Evolutionary conservation across 1,140 invertebrate species (phyloP).

Genomic region (Bombus haemorrhoidalis): DNA sequence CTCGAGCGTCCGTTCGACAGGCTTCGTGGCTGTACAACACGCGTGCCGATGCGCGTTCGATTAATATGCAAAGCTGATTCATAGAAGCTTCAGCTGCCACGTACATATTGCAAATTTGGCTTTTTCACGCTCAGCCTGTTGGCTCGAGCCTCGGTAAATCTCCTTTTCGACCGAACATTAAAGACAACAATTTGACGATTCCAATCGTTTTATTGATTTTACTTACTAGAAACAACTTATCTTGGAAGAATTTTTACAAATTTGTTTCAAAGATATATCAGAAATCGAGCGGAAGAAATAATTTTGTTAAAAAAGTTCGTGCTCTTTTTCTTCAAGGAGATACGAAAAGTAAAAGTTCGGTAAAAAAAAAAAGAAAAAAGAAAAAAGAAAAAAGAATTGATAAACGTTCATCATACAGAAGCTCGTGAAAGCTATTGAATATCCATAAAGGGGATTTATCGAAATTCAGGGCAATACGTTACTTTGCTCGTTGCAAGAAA

Average conservation of each 20-base stretch:
- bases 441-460: neutral
- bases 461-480: neutral
- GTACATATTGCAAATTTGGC: neutral
- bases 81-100: neutral
- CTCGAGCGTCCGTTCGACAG: slow-evolving; percentile 7
- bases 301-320: neutral
- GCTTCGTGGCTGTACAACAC: neutral
- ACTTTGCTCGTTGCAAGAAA: too few relatives aligned
- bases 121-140: too few relatives aligned
- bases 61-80: neutral
- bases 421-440: neutral
- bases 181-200: neutral
- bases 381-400: neutral
- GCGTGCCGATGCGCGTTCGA: neutral
- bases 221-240: neutral
- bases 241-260: neutral
- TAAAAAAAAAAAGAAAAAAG: too few relatives aligned
- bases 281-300: too few relatives aligned
- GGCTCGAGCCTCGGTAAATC: neutral
- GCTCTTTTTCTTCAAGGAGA: too few relatives aligned
- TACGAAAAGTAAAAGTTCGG: too few relatives aligned
- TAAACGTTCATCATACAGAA: neutral
- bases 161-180: neutral
- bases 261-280: neutral
- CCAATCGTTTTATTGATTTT: too few relatives aligned